phyloP scores from a whole-genome alignment of 2,113 vertebrate genomes.

The Panthera leo region DNA sequence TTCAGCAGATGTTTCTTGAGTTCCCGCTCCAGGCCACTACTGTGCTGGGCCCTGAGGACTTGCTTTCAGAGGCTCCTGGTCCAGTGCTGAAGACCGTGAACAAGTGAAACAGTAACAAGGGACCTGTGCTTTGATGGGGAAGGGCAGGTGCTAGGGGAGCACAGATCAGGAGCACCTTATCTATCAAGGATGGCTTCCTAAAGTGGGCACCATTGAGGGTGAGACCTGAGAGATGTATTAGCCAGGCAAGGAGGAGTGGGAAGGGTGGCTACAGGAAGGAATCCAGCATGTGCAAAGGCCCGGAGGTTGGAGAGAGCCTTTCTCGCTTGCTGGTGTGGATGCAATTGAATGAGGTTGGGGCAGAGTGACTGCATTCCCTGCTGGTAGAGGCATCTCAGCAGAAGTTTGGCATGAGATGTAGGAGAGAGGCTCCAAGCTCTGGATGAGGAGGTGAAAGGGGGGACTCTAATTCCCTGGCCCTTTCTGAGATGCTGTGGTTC shows the following conservation, averaged over 20 bases:
- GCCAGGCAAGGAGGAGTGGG: background rate
- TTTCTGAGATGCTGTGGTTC: background rate
- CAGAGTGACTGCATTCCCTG: background rate
- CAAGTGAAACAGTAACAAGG: background rate
- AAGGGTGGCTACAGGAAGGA: background rate
- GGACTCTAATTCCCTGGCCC: background rate
- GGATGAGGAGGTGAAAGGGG: background rate
- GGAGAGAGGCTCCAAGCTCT: background rate
- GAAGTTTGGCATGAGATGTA: background rate
- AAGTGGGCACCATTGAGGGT: background rate
- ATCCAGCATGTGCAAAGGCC: background rate
- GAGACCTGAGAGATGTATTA: background rate
- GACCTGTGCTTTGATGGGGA: background rate
- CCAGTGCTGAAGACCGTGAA: background rate
- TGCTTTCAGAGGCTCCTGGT: background rate
- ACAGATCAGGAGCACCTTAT: rapidly evolving
- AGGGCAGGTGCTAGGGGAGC: background rate
- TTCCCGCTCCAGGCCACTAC: background rate
- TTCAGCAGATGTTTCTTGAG: background rate
- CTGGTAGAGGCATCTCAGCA: background rate
- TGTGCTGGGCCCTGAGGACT: background rate
- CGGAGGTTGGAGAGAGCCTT: background rate
- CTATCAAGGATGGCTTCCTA: background rate
- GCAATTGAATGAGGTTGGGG: background rate
- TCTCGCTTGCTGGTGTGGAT: background rate